phyloP scores from a whole-genome alignment of 2,888 invertebrate genomes.

The Tenthredo notha region DNA sequence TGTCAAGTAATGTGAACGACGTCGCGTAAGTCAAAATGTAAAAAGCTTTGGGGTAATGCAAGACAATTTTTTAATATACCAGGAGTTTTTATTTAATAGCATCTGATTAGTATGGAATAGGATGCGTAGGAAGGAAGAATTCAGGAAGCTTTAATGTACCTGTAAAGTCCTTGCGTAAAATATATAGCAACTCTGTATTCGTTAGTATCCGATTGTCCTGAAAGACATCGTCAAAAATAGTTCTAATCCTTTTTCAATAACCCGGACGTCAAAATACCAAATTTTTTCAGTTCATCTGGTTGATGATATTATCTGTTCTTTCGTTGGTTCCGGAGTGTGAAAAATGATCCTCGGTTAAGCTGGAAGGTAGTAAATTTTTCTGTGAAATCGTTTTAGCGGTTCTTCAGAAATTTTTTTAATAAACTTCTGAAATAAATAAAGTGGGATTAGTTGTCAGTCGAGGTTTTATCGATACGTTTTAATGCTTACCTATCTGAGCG shows the following conservation, averaged over 20 bases:
- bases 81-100: background rate
- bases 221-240: background rate
- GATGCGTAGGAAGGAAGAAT: background rate
- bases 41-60: background rate
- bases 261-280: background rate
- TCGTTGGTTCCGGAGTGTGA: slow-evolving; percentile 1
- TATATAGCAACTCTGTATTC: background rate
- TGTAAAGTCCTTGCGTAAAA: background rate
- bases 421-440: slow-evolving; percentile 18
- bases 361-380: slow-evolving; percentile 4
- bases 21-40: background rate
- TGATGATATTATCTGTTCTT: slow-evolving; percentile 12
- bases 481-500: background rate
- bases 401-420: slow-evolving; percentile 14
- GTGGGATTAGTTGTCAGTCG: background rate
- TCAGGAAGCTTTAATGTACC: background rate
- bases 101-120: background rate
- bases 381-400: background rate
- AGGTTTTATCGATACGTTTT: slow-evolving; percentile 25
- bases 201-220: background rate
- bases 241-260: background rate
- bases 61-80: background rate
- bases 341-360: background rate
- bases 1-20: background rate
- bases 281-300: background rate